These are phyloP conservation scores for Machimus rusticus DNA, from an alignment of 2,888 invertebrate genomes.

Conservation along the genomic window DNA sequence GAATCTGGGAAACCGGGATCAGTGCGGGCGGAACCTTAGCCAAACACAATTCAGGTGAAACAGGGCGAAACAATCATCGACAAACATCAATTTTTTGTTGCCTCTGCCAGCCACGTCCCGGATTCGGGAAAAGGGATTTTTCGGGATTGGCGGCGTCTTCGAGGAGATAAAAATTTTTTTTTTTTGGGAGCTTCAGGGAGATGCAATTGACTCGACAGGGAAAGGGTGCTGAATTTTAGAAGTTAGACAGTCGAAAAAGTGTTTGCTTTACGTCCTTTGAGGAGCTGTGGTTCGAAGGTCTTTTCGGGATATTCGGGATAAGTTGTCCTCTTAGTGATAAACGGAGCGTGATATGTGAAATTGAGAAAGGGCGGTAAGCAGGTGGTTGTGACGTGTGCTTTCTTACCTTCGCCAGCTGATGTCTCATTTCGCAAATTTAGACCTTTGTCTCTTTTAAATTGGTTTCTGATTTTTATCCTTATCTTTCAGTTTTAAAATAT, in stretches of 20 bases:
- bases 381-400: background rate
- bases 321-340: background rate
- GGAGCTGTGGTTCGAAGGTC: background rate
- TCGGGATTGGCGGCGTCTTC: background rate
- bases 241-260: background rate
- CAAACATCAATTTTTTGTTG: slow-evolving; percentile 7
- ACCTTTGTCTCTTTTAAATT: background rate
- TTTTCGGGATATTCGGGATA: background rate
- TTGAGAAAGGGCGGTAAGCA: background rate
- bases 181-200: background rate
- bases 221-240: background rate
- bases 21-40: background rate
- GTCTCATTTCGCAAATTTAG: background rate
- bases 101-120: background rate
- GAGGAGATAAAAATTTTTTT: background rate
- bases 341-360: background rate
- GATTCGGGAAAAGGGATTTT: background rate
- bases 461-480: background rate
- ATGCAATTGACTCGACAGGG: background rate
- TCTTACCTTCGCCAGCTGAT: background rate
- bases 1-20: background rate
- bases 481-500: background rate
- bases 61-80: background rate
- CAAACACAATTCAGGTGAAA: slow-evolving; percentile 19
- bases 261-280: background rate